A percentile compares a stretch with the other conserved stretches of the same genome.
Evolutionary conservation across 1,140 invertebrate species (phyloP).

Genomic region (Babylonia areolata): DNA sequence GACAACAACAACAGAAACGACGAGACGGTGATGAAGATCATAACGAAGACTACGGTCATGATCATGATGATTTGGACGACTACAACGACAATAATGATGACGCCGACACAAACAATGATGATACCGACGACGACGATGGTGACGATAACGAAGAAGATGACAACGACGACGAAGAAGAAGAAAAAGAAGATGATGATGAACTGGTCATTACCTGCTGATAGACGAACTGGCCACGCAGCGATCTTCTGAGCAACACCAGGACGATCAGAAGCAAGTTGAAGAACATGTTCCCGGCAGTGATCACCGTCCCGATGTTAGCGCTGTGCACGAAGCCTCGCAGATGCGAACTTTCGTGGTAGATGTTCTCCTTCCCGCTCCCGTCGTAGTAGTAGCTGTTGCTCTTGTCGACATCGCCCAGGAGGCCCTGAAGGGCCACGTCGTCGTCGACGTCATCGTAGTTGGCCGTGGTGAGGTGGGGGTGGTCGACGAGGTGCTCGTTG

Average conservation of each 20-base stretch:
- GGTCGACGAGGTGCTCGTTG: neutral
- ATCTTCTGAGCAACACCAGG: constrained; percentile 25
- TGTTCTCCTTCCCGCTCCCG: neutral
- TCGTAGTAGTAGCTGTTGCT: too few species aligned
- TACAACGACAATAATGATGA: too few species aligned
- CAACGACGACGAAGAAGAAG: too few species aligned
- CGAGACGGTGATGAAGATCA: too few species aligned
- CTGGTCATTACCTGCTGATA: constrained; percentile 20
- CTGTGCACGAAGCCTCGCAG: constrained; percentile 38
- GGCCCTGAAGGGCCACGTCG: neutral
- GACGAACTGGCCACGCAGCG: constrained; percentile 32
- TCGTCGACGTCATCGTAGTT: neutral
- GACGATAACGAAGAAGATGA: too few species aligned
- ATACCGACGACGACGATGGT: too few species aligned
- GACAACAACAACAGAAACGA: too few species aligned
- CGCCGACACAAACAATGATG: too few species aligned
- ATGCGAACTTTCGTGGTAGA: constrained; percentile 35
- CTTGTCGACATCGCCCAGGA: neutral
- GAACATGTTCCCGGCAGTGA: constrained; percentile 38
- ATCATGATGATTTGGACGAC: too few species aligned
- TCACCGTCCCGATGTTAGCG: constrained; percentile 37
- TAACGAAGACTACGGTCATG: too few species aligned
- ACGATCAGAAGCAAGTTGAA: constrained; percentile 40
- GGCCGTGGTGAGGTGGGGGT: neutral
- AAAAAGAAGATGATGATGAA: too few species aligned